Base-by-base conservation (phyloP, 2,888 invertebrate genomes). In the Drosophila kokeensis region DNA sequence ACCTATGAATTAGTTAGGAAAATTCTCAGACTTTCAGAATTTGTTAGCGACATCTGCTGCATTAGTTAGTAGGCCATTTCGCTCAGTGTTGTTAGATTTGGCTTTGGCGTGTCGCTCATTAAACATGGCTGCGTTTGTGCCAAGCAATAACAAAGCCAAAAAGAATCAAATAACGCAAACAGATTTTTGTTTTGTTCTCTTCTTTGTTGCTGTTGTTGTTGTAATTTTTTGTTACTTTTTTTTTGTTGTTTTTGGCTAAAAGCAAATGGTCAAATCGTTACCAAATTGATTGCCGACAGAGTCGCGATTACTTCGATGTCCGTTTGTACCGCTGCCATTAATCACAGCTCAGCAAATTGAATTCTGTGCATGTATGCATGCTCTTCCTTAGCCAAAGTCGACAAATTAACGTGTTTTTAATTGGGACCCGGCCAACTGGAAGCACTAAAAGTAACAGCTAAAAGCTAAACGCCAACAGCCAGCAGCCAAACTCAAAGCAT, bases 371-470 rank as follows among this genome's bases (percentile, higher is more conserved):
- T 79, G 66, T 69, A 52, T n/a, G n/a, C n/a, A n/a, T n/a, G 73
- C 55, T 55, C 66, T 64, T 67, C 70, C 66, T 58, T 36, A 57
- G 68, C 75, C 74, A 74, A 79, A 81, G 83, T 82, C 82, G 73
- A 85, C 87, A 85, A 85, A 85, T 85, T 85, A 85, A 85, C 85
- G 85, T 85, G 76, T 84, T 84, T 87, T 84, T 87, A 79, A 84
- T 87, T 84, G 82, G 78, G 78, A 45, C 60, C 21, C 54, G 50
- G 57, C 34, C 69, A 69, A 67, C 69, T 79, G 74, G 69, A 70
- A 64, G 73, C 76, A 69, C 69, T 69, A 77, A 77, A 77, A 77
- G 77, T 66, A 77, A 69, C 77, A 76, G 77, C 79, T 74, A 66
- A 73, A 49, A 69, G 60, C 66, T 61, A 54, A 69, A 52, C 73